These are phyloP conservation scores for Hirtodrosophila trivittata DNA, from an alignment of 2,888 invertebrate genomes.

Conservation along the genomic window DNA sequence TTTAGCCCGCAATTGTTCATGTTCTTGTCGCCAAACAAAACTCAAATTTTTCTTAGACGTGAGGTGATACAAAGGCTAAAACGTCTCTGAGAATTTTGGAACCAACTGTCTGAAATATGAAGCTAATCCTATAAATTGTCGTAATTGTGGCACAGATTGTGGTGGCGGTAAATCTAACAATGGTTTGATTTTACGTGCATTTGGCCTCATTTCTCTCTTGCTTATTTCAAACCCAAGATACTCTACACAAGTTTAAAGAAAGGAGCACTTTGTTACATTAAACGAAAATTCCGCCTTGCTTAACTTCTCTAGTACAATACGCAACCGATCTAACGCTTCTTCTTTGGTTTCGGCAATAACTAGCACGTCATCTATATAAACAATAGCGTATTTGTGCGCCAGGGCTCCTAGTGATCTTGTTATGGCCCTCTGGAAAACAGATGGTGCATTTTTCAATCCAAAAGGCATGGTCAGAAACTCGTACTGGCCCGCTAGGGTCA, in stretches of 20 bases:
- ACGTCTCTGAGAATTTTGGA: conserved; percentile 10
- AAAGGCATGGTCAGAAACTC: no score
- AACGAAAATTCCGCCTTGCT: conserved; percentile 7
- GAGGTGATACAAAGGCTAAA: conserved; percentile 5
- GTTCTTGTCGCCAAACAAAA: conserved; percentile 5
- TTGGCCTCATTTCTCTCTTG: conserved; percentile 1
- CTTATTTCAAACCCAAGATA: conserved; percentile 8
- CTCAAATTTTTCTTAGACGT: conserved; percentile 12
- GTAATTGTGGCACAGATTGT: conserved; percentile 2
- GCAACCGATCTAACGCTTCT: background rate
- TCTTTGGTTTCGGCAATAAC: conserved; percentile 5
- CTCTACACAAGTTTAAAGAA: conserved; percentile 4
- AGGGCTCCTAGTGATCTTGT: background rate
- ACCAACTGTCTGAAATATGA: conserved; percentile 7
- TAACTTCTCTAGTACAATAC: background rate
- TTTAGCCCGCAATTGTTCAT: conserved; percentile 1
- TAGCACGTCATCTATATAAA: conserved; percentile 6
- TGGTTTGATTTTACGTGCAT: conserved; percentile 2
- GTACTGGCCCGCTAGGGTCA: background rate
- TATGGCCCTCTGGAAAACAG: background rate
- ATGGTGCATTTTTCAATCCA: background rate
- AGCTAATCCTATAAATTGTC: conserved; percentile 7
- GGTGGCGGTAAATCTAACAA: background rate
- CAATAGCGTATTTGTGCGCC: conserved; percentile 2
- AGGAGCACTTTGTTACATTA: conserved; percentile 6